These are phyloP conservation scores for Phortica magna DNA, from an alignment of 2,888 invertebrate species.

Conservation along the genomic window DNA sequence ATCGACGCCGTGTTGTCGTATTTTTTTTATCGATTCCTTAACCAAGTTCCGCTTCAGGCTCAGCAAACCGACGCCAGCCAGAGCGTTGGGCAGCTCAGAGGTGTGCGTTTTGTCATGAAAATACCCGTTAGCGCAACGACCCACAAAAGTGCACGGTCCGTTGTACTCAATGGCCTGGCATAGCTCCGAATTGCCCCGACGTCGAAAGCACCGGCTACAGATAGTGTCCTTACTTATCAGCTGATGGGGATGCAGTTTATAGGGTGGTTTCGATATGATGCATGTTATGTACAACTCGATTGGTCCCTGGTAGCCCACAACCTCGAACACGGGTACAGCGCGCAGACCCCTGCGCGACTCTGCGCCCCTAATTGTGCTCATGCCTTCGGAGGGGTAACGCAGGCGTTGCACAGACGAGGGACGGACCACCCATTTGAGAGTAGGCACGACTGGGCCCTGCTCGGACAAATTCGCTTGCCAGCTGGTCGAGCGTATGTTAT, in stretches of 20 bases:
- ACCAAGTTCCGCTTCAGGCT: conserved; percentile 13
- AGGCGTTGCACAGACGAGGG: conserved; percentile 12
- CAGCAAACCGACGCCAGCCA: conserved; percentile 13
- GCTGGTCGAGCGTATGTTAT: neutral
- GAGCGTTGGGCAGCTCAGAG: neutral
- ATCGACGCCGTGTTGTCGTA: neutral
- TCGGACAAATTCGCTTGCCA: neutral
- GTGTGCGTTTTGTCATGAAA: neutral
- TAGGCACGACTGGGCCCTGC: neutral
- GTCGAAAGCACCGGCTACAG: neutral
- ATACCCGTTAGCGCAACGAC: conserved; percentile 4
- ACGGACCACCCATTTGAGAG: neutral
- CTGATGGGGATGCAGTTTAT: conserved; percentile 15
- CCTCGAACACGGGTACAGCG: neutral
- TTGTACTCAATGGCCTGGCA: neutral
- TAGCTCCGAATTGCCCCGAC: neutral
- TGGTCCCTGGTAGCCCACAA: conserved; percentile 10
- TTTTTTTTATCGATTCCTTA: neutral
- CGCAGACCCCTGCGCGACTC: neutral
- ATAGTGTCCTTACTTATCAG: conserved; percentile 11
- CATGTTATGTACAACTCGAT: neutral
- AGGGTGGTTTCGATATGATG: neutral
- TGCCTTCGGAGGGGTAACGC: conserved; percentile 18
- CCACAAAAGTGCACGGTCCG: neutral
- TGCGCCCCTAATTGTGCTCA: conserved; percentile 9